Conservation (phyloP, 2,797 vertebrate genomes). For the Anas capensis region DNA sequence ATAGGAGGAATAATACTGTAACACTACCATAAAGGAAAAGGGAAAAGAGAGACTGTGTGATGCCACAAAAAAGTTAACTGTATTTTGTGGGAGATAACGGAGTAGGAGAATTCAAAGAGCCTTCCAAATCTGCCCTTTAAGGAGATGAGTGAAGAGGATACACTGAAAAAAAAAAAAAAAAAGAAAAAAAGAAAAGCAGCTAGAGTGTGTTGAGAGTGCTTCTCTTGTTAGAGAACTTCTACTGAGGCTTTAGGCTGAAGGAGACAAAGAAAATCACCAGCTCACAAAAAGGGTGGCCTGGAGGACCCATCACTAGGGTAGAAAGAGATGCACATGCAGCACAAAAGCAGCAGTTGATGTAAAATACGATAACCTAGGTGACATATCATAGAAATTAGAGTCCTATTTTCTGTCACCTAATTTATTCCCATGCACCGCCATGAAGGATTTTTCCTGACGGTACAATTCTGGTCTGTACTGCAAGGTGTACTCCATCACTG, state of each 20-base stretch:
- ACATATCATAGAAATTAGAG: conserved; percentile 56
- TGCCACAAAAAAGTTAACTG: background rate
- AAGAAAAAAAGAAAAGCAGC: background rate
- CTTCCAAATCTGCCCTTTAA: background rate
- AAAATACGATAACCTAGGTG: conserved; percentile 42
- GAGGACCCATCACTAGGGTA: background rate
- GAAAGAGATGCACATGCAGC: conserved; percentile 37
- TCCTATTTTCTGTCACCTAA: conserved; percentile 52
- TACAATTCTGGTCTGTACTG: conserved; percentile 22
- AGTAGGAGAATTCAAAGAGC: background rate
- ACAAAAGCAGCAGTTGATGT: background rate
- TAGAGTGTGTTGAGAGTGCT: background rate
- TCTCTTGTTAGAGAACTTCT: background rate
- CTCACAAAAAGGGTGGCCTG: conserved; percentile 18
- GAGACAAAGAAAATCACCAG: conserved; percentile 32
- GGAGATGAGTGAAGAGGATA: background rate
- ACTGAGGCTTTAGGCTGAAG: background rate
- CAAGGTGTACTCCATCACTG: conserved; percentile 41
- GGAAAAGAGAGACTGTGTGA: background rate
- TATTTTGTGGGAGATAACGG: background rate
- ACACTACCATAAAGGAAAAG: background rate
- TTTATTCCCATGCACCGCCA: conserved; percentile 47
- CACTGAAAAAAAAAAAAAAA: background rate
- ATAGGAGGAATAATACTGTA: background rate
- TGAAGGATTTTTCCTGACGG: conserved; percentile 55